Evolutionary conservation across 2,797 vertebrate species (phyloP), one percentile per base, ranked within the genome.

Genomic region (Pseudotriccus pelzelni): DNA sequence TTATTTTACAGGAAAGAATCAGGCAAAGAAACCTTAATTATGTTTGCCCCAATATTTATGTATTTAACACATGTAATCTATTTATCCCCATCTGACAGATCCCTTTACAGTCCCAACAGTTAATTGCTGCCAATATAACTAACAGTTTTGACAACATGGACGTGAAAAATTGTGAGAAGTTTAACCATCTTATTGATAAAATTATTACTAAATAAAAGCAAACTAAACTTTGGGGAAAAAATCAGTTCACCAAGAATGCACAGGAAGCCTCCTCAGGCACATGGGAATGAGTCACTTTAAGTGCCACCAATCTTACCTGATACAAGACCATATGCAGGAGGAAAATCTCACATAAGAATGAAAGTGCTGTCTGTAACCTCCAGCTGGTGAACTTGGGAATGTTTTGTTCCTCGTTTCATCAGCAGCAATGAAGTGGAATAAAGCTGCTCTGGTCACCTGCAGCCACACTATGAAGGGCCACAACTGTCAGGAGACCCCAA

Each of bases 1-100:
- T 36, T 84, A 32, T 91, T 94, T 94, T 88, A 92, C 14, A 14
- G 73, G 84, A 89, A 97, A 85, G 68, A 87, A 64, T 50, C 22
- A 37, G 72, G 59, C 16, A 82, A 73, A 95, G 62, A 94, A 92
- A 93, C 22, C 6, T 49, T 34, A 84, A 73, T 41, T 75, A 58
- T 87, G 86, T 89, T 77, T 63, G 77, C 66, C n/a, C 3, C 4
- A 28, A 27, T 80, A 62, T 83, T 86, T 9, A 24, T 32, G 68
- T 36, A 72, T n/a, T 86, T 85, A 68, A 86, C 60, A 58, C 10
- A 1, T 3, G 4, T 74, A 62, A 80, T 37, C 25, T 53, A 53
- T 28, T 87, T 94, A 77, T 88, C 16, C 19, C 41, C 19, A 28
- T 32, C 46, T 43, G n/a, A 95, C 64, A 67, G 93, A 90, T 55